Evolutionary conservation across 1,140 invertebrate genomes (phyloP), one percentile per base, ranked within the genome.

Genomic region (Drosophila ambigua): DNA sequence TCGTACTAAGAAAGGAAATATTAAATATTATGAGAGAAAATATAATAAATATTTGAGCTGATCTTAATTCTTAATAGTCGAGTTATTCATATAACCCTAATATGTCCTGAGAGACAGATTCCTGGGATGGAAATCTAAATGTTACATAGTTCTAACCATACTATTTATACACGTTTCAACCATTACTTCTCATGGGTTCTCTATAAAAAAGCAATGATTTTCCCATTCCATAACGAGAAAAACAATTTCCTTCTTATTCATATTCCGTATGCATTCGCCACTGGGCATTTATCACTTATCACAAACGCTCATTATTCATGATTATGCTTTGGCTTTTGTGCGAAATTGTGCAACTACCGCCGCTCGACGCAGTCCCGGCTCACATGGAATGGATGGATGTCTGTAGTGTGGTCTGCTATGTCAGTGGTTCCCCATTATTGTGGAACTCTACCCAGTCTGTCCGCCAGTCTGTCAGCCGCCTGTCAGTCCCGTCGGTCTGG

Each of bases 281-380:
- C 64, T 51, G 83, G 79, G 79, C 51, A 69, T 61, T 88, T 83
- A 79, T 88, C 83, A 87, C 83, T 87, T 87, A 79, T 85, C 78
- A 82, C 81, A 75, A 90, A 78, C 76, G 76, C 89, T 91, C 89
- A 91, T 91, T 91, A 91, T 91, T 91, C 81, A 85, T 91, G 78
- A 91, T 91, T 91, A 91, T 91, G 89, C 84, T 89, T 91, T 85
- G 82, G 75, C 63, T 87, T 87, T 85, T 75, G 85, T 88, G 89
- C 89, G 77, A 91, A 90, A 91, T 91, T 91, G 89, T 90, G 89
- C 84, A 90, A 90, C 81, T 77, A 67, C 73, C 73, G 59, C 52
- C 72, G 57, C 35, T 39, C 35, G 35, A 39, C 11, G 35, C 53
- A 50, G 60, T 72, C 61, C 65, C 77, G 48, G 54, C 73, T 71